These are phyloP conservation scores for Selenia dentaria DNA, from an alignment of 2,888 invertebrate species.

Conservation along the genomic window DNA sequence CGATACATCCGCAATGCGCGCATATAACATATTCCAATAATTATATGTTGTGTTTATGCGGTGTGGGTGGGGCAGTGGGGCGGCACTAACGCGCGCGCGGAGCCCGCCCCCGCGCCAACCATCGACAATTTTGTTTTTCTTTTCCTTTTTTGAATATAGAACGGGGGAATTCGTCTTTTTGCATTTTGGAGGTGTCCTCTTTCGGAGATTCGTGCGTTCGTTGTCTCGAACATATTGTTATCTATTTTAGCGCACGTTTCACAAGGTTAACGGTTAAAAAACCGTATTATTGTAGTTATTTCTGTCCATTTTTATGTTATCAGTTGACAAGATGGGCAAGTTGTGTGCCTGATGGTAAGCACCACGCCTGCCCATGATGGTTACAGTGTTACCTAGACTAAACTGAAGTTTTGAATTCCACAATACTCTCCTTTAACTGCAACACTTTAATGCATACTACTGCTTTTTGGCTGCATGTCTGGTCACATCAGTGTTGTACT, in stretches of 20 bases:
- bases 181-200: constrained; percentile 22
- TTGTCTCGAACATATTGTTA: constrained; percentile 2
- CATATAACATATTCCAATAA: constrained; percentile 44
- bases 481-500: too few relatives aligned
- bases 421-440: too few relatives aligned
- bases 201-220: not conserved
- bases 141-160: constrained; percentile 31
- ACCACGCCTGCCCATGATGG: too few relatives aligned
- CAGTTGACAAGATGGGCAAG: too few relatives aligned
- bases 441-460: too few relatives aligned
- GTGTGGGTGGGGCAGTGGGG: constrained; percentile 67
- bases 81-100: constrained; percentile 66
- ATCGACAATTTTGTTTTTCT: constrained; percentile 38
- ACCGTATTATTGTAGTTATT: too few relatives aligned
- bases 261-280: too few relatives aligned
- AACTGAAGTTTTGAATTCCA: too few relatives aligned
- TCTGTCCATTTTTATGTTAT: too few relatives aligned
- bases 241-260: not conserved
- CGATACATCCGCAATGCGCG: constrained; percentile 14
- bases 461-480: too few relatives aligned
- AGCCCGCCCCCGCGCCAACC: constrained; percentile 46
- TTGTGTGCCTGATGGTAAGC: too few relatives aligned
- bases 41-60: constrained; percentile 53
- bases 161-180: constrained; percentile 30
- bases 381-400: too few relatives aligned